phyloP scores from a whole-genome alignment of 35 echinoderm and acorn worm species.

The Nesometra sesokonis region DNA sequence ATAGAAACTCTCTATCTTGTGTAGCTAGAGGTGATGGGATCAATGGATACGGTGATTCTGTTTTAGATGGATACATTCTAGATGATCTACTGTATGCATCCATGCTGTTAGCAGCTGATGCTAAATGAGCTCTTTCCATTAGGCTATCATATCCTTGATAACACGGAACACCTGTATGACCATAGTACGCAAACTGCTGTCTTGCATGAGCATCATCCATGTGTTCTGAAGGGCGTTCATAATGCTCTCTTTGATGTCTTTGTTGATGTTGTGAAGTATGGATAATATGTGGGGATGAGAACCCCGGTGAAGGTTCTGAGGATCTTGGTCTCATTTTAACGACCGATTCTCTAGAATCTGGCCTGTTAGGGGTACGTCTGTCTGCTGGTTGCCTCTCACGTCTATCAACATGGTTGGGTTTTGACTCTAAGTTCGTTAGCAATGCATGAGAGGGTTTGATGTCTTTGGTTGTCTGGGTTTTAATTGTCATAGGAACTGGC shows the following conservation, averaged over 20 bases:
- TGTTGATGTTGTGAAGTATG: constrained; percentile 9
- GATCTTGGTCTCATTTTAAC: neutral
- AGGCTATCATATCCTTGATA: neutral
- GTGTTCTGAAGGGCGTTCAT: neutral
- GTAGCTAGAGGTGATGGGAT: constrained; percentile 17
- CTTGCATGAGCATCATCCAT: neutral
- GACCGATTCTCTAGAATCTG: neutral
- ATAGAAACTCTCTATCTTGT: neutral
- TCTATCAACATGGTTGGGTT: neutral
- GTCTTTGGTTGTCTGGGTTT: neutral
- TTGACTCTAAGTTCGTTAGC: neutral
- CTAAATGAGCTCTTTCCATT: neutral
- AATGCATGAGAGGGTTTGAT: neutral
- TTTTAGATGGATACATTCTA: neutral
- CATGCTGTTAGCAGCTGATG: neutral
- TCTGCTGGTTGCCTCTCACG: neutral
- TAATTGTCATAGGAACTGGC: neutral
- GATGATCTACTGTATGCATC: neutral
- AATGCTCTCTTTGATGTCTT: neutral
- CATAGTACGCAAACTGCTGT: neutral
- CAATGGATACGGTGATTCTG: constrained; percentile 49
- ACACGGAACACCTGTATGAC: neutral
- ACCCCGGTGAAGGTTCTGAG: neutral
- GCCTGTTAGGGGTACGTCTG: neutral
- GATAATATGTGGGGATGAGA: constrained; percentile 1